Evolutionary conservation across 1,140 invertebrate genomes (phyloP), one percentile per base, ranked within the genome.

Genomic region (Drosophila sp.): DNA sequence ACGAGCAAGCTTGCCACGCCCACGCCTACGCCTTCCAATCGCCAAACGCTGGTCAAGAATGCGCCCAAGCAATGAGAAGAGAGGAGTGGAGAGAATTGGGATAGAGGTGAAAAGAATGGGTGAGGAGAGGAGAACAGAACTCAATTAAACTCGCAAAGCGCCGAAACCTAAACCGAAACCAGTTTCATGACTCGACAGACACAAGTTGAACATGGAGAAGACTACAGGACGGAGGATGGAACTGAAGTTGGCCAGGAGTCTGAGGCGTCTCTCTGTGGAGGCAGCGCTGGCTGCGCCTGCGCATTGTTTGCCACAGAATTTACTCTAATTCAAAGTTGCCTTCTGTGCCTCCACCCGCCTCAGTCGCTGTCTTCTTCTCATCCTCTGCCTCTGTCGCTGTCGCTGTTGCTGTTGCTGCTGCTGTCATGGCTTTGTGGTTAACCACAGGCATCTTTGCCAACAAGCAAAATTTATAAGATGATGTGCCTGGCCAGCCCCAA

Each of bases 391-490:
- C 13, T 2, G 4, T 18, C 18, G 64, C 34, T 21, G 21, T 4
- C 61, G 50, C 75, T 51, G 48, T 27, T 13, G 4, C 8, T 6
- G 18, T 13, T 14, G 14, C 32, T n/a, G 34, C 16, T 32, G 38
- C 48, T 46, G 48, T 38, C 38, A 45, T 54, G 48, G 69, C 59
- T 87, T 56, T 87, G 82, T 66, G 82, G 82, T 76, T 89, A 89
- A 87, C 82, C 82, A 79, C 82, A 79, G 83, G 83, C 82, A 86
- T 80, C 77, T 75, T 69, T 21, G 62, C 62, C 54, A 87, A 89
- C 83, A 46, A 82, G 79, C 83, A 67, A 70, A 87, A 87, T 89
- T 89, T 87, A 87, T 87, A 87, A 87, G 82, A 87, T 87, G 82
- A 87, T 87, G 83, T 87, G 83, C 86, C 72, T 57, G 84, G 70